A percentile compares a stretch with the other conserved stretches of the same genome.
phyloP scores from a whole-genome alignment of 2,888 invertebrate species.

The Andrena minutula region DNA sequence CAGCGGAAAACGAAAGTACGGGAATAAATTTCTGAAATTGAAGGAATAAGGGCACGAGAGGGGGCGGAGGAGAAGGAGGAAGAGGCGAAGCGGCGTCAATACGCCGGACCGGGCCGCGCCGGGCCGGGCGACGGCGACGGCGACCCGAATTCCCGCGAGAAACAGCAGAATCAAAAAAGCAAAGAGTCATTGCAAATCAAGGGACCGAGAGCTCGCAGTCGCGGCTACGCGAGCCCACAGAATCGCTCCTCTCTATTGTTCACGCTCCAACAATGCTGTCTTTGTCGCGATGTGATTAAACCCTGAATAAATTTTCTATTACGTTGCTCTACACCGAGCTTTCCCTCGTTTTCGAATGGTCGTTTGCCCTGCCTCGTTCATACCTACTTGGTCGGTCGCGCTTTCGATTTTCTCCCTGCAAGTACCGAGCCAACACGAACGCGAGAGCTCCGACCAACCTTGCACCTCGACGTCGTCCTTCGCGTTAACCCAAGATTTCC shows the following conservation, averaged over 20 bases:
- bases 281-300: constrained; percentile 80
- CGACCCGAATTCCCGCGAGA: constrained; percentile 48
- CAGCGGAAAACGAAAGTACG: constrained; percentile 11
- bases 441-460: background rate
- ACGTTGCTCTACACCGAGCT: constrained; percentile 55
- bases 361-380: background rate
- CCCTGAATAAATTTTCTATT: constrained; percentile 79
- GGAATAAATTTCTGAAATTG: constrained; percentile 17
- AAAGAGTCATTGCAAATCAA: constrained; percentile 67
- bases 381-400: background rate
- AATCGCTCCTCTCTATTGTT: constrained; percentile 71
- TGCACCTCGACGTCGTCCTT: background rate
- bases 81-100: constrained; percentile 40
- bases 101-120: constrained; percentile 2
- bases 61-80: constrained; percentile 2
- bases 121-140: constrained; percentile 6
- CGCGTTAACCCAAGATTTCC: constrained; percentile 14
- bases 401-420: constrained; percentile 19
- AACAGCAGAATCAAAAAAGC: constrained; percentile 52
- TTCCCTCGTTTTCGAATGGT: constrained; percentile 39
- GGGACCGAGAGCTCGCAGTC: constrained; percentile 43
- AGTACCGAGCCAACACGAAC: background rate
- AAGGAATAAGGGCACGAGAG: constrained; percentile 14
- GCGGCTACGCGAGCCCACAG: constrained; percentile 57
- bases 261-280: constrained; percentile 76